Evolutionary conservation across 2,888 invertebrate genomes (phyloP).

Genomic region (Leptinotarsa haldemani): DNA sequence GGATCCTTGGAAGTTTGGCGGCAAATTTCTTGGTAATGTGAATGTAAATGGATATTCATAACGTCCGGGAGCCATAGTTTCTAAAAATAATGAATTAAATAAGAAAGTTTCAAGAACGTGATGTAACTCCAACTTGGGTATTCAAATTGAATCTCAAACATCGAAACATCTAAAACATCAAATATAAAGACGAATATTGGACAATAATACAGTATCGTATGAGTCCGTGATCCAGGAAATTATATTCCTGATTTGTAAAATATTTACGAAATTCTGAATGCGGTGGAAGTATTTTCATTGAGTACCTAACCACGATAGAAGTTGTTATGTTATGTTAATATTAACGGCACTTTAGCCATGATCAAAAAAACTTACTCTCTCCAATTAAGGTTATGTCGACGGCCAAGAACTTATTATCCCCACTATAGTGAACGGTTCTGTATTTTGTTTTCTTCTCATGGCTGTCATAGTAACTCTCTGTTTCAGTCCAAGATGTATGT

Average conservation of each 20-base stretch:
- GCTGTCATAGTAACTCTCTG: background rate
- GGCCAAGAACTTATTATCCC: background rate
- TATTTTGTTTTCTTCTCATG: background rate
- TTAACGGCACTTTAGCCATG: too few species aligned
- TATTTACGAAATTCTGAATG: too few species aligned
- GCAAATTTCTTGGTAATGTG: conserved; percentile 4
- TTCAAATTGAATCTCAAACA: too few species aligned
- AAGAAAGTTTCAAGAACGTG: background rate
- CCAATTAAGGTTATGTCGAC: background rate
- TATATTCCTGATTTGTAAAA: too few species aligned
- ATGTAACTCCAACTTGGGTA: too few species aligned
- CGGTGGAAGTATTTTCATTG: too few species aligned
- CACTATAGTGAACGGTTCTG: background rate
- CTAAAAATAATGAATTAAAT: conserved; percentile 10
- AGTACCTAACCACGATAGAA: too few species aligned
- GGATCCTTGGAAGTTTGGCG: background rate
- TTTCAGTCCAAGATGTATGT: conserved; percentile 1
- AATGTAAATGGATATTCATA: conserved; percentile 25
- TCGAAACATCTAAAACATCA: too few species aligned
- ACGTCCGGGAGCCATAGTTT: conserved; percentile 6
- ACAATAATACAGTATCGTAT: too few species aligned
- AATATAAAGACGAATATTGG: too few species aligned
- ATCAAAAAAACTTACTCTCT: background rate
- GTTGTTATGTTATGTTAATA: too few species aligned
- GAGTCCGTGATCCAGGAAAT: too few species aligned